Conservation (phyloP, 1,140 invertebrate genomes). For the Carposina sasakii region DNA sequence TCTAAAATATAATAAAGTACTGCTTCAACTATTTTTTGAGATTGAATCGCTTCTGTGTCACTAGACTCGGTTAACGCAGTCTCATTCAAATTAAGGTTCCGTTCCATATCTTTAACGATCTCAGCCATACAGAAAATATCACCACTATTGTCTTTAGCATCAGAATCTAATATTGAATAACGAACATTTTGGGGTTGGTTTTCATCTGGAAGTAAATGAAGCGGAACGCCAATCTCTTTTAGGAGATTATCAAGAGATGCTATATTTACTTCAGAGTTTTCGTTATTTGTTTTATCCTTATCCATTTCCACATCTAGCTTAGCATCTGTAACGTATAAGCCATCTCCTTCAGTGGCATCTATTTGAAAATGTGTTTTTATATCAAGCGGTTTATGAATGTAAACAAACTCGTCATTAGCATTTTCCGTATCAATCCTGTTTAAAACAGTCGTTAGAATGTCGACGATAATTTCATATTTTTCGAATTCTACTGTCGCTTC, state of each 20-base stretch:
- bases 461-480: conserved; percentile 50
- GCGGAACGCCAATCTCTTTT: too few species aligned
- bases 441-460: conserved; percentile 37
- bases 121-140: conserved; percentile 49
- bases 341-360: too few species aligned
- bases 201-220: too few species aligned
- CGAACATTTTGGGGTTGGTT: too few species aligned
- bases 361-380: too few species aligned
- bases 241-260: too few species aligned
- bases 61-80: conserved; percentile 38
- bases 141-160: background rate
- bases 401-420: background rate
- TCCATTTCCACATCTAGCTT: too few species aligned
- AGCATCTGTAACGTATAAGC: too few species aligned
- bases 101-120: conserved; percentile 45
- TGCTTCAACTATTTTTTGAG: conserved; percentile 40
- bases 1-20: conserved; percentile 52
- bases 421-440: conserved; percentile 31
- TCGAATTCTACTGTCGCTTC: conserved; percentile 59
- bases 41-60: conserved; percentile 25
- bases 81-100: conserved; percentile 29
- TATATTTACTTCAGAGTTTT: too few species aligned
- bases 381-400: too few species aligned
- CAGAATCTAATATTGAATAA: background rate
- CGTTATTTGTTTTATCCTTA: too few species aligned